phyloP scores from a whole-genome alignment of 2,113 vertebrate species.

The Condylura cristata region DNA sequence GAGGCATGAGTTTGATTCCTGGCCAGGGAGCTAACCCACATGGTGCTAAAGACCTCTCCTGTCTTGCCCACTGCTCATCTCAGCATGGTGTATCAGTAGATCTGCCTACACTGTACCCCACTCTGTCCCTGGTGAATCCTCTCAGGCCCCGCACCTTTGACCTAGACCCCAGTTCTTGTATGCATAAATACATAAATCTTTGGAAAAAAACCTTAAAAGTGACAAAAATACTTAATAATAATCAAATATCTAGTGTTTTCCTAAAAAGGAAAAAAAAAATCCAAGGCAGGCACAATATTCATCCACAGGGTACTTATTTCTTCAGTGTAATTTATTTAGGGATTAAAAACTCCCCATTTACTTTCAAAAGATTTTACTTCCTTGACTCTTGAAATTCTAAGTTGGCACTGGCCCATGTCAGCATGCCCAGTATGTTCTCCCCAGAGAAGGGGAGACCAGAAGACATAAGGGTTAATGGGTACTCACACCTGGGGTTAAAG shows the following conservation, averaged over 20 bases:
- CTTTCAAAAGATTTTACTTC: neutral
- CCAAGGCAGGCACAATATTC: neutral
- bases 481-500: neutral
- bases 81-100: too few relatives aligned
- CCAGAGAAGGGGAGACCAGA: neutral
- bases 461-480: neutral
- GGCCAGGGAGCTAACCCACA: too few relatives aligned
- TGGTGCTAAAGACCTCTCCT: too few relatives aligned
- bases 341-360: neutral
- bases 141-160: too few relatives aligned
- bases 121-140: too few relatives aligned
- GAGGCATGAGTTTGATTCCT: too few relatives aligned
- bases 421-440: neutral
- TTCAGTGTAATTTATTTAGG: neutral
- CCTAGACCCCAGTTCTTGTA: too few relatives aligned
- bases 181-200: too few relatives aligned
- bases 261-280: neutral
- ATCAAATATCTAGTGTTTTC: neutral
- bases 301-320: neutral
- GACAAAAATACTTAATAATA: neutral
- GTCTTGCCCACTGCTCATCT: too few relatives aligned
- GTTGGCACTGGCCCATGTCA: neutral
- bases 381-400: neutral
- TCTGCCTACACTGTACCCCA: too few relatives aligned
- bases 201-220: neutral